Base-by-base conservation (phyloP, 2,113 vertebrate species). In the Apeltes quadracus region DNA sequence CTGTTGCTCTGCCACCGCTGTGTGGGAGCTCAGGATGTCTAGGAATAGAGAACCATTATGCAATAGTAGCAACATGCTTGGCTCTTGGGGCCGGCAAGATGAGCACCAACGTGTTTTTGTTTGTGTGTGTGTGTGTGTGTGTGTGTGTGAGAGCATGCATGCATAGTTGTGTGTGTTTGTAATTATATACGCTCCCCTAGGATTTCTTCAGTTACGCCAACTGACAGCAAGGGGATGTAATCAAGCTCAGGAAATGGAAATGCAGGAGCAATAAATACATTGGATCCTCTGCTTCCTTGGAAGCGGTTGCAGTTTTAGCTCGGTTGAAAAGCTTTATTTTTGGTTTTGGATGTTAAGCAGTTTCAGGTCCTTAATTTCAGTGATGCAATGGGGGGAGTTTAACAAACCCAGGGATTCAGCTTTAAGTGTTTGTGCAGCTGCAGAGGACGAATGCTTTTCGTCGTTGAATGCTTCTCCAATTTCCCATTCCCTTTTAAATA, bases 11-110 rank as follows among this genome's bases (percentile, higher is more conserved):
- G 23, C 50, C 27, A 57, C 59, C 29, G 51, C 41, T 69, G 38
- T 27, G 36, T n/a, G 23, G 41, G 63, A 63, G 29, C 38, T 15
- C 53, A 72, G 13, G 25, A 14, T 59, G 20, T 75, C 38, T 27
- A 79, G 69, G 59, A 74, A 77, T 29, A 50, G 22, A 68, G 29
- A n/a, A n/a, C 18, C 32, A 4, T 48, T 56, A 50, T 51, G 34
- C n/a, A 43, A 2, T 23, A 43, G 16, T 27, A 22, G 59, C 23
- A 15, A 22, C 6, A 18, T 15, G 39, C 11, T 50, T 41, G 23
- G 48, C 25, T 69, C 15, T 44, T 36, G 29, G 12, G 67, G 3
- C 29, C 22, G 44, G 27, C 1, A 1, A 25, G 69, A 58, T 64
- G 7, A 46, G 25, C 53, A 11, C 2, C 3, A 10, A 15, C 50